phyloP scores from a whole-genome alignment of 2,797 vertebrate species.

The Neopelma chrysocephalum region DNA sequence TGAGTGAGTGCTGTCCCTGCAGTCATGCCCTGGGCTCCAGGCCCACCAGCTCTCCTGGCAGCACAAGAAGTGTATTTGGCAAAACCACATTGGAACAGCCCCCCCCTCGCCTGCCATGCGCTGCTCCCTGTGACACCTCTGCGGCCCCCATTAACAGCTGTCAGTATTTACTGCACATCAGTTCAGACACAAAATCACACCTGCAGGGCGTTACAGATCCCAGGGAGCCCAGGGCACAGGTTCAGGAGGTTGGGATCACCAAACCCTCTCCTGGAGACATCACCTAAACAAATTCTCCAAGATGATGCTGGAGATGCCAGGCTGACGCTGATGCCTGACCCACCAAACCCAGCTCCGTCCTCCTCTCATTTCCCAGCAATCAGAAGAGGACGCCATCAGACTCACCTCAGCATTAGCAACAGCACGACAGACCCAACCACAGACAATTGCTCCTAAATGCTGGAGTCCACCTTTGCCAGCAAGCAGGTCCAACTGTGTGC shows the following conservation, averaged over 20 bases:
- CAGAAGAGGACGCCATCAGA: background rate
- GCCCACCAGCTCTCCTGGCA: background rate
- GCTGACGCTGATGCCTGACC: background rate
- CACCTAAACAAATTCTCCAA: background rate
- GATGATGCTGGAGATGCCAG: background rate
- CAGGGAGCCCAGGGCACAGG: background rate
- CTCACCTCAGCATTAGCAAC: background rate
- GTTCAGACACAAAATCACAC: background rate
- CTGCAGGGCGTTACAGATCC: background rate
- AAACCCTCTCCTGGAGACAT: fast-evolving
- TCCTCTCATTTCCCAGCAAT: background rate
- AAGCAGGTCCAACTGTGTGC: background rate
- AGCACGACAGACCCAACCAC: background rate
- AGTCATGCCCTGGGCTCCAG: background rate
- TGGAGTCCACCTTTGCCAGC: background rate
- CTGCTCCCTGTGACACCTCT: fast-evolving
- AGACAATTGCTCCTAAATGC: fast-evolving
- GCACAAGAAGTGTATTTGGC: background rate
- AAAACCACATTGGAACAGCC: background rate
- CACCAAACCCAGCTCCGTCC: background rate
- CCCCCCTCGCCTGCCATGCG: background rate
- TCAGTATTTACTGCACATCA: background rate
- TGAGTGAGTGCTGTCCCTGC: background rate
- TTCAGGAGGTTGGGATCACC: background rate
- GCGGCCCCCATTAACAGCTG: background rate